Percentiles rank a stretch among this genome's conserved stretches.
Conservation (phyloP, 2,797 vertebrate species). For the Meriones psammophilus region DNA sequence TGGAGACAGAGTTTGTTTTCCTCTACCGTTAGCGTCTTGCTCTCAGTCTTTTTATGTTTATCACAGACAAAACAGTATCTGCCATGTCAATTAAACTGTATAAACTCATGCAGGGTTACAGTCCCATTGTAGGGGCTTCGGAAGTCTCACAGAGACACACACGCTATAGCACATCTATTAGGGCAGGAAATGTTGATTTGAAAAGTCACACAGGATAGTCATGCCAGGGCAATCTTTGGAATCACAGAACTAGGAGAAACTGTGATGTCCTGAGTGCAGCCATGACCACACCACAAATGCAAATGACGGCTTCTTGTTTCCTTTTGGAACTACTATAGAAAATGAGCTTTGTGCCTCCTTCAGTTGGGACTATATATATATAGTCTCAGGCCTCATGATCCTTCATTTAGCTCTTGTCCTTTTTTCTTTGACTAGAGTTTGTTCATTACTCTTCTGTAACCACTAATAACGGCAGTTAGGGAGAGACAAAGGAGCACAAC, state of each 20-base stretch:
- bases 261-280: rapidly evolving
- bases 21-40: neutral
- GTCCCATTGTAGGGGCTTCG: neutral
- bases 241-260: neutral
- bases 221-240: neutral
- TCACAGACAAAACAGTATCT: neutral
- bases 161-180: neutral
- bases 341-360: neutral
- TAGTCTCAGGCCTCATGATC: neutral
- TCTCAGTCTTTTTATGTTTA: neutral
- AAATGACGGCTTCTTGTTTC: neutral
- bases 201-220: neutral
- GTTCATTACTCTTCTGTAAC: conserved; percentile 69
- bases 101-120: neutral
- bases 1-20: neutral
- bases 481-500: conserved; percentile 63
- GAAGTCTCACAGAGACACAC: neutral
- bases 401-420: conserved; percentile 61
- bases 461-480: conserved; percentile 73
- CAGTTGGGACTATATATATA: neutral
- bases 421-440: conserved; percentile 41
- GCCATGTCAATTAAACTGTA: neutral
- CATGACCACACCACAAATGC: neutral
- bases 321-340: conserved; percentile 4
- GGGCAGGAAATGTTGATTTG: neutral